These are phyloP conservation scores for Sycophila sp. DNA, from an alignment of 1,140 invertebrate species.

Conservation along the genomic window DNA sequence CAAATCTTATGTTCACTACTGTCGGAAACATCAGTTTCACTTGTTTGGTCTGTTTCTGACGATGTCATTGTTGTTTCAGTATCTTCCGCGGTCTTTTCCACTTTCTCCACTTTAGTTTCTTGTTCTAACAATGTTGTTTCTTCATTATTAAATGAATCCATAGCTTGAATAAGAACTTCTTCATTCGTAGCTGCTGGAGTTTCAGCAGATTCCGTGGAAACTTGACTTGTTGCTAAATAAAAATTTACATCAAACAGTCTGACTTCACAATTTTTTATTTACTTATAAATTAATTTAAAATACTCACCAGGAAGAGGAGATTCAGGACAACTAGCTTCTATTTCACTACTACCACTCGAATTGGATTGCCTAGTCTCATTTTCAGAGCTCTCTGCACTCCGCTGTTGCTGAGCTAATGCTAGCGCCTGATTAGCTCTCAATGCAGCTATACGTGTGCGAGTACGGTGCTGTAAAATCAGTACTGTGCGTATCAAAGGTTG, in stretches of 20 bases:
- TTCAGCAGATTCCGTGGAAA: conserved; percentile 47
- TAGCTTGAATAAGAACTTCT: conserved; percentile 59
- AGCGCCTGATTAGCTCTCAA: conserved; percentile 47
- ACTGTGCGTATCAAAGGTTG: conserved; percentile 66
- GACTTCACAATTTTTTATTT: too few species aligned
- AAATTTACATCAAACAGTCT: too few species aligned
- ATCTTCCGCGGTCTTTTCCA: conserved; percentile 32
- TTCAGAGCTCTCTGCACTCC: conserved; percentile 47
- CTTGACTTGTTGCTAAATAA: conserved; percentile 37
- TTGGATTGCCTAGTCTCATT: conserved; percentile 47
- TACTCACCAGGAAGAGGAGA: conserved; percentile 44
- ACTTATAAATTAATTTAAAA: not conserved
- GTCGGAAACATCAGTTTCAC: conserved; percentile 35
- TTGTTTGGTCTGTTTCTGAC: conserved; percentile 34
- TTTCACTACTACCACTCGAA: conserved; percentile 40
- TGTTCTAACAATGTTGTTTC: conserved; percentile 42
- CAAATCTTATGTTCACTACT: conserved; percentile 68
- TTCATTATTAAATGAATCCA: conserved; percentile 59
- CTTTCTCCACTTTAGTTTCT: conserved; percentile 20
- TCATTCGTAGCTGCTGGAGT: conserved; percentile 47
- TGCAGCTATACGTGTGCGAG: conserved; percentile 53
- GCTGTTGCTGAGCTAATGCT: conserved; percentile 20
- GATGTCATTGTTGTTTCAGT: conserved; percentile 15
- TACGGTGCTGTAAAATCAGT: conserved; percentile 64
- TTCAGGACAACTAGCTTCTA: conserved; percentile 49